Evolutionary conservation across 1,140 invertebrate species (phyloP).

Genomic region (Elysia chlorotica): DNA sequence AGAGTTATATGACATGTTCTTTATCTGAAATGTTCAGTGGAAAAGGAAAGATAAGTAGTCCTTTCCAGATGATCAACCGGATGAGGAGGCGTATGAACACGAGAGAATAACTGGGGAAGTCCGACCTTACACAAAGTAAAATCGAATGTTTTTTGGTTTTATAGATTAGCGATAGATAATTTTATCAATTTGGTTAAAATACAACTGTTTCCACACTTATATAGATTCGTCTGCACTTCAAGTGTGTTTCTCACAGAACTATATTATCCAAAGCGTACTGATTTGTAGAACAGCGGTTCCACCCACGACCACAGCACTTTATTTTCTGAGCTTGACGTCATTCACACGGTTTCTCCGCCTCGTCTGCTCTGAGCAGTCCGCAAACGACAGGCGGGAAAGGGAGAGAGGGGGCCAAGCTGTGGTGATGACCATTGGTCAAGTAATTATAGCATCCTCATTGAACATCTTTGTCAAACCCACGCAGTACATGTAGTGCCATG

Average conservation of each 20-base stretch:
- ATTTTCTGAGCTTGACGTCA: too few species aligned
- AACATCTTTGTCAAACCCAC: too few species aligned
- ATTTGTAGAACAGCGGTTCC: too few species aligned
- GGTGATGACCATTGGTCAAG: too few species aligned
- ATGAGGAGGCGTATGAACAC: background rate
- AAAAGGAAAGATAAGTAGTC: constrained; percentile 43
- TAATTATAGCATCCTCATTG: too few species aligned
- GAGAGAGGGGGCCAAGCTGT: too few species aligned
- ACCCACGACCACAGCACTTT: too few species aligned
- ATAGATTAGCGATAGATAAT: background rate
- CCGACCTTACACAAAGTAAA: background rate
- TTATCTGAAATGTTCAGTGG: constrained; percentile 42
- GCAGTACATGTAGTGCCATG: too few species aligned
- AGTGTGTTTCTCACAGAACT: background rate
- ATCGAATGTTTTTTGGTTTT: background rate
- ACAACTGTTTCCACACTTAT: background rate
- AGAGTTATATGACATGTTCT: constrained; percentile 55
- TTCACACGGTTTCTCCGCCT: too few species aligned
- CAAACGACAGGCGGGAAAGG: too few species aligned
- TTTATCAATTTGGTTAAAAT: background rate
- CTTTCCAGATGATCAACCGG: background rate
- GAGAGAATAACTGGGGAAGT: too few species aligned
- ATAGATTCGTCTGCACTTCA: background rate
- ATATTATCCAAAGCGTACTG: background rate
- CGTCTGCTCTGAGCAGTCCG: too few species aligned